Evolutionary conservation across 2,888 invertebrate species (phyloP).

Genomic region (Lathronympha strigana): DNA sequence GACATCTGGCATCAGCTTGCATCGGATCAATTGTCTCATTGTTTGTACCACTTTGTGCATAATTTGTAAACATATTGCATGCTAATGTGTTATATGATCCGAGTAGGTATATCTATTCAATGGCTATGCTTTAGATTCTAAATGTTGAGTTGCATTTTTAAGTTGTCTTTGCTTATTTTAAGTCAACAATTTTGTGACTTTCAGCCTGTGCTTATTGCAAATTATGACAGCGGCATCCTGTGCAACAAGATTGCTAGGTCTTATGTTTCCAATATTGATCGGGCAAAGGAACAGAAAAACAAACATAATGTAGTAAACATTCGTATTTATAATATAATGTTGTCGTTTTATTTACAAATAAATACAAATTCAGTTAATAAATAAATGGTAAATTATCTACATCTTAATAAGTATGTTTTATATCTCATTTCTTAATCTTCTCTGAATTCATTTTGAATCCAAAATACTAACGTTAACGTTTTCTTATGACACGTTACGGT

Average conservation of each 20-base stretch:
- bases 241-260: too few relatives aligned
- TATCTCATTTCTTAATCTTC: conserved; percentile 84
- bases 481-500: conserved; percentile 82
- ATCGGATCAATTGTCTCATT: conserved; percentile 22
- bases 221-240: too few relatives aligned
- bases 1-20: neutral
- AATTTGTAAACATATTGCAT: conserved; percentile 25
- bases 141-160: neutral
- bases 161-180: neutral
- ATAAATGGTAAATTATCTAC: conserved; percentile 85
- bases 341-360: conserved; percentile 84
- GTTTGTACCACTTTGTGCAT: conserved; percentile 22
- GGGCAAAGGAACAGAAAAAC: conserved; percentile 67
- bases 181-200: neutral
- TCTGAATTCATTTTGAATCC: conserved; percentile 78
- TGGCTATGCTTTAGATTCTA: conserved; percentile 1
- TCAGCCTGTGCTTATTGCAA: too few relatives aligned
- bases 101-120: neutral
- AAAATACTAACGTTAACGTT: conserved; percentile 83
- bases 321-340: conserved; percentile 84
- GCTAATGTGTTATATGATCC: conserved; percentile 19
- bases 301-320: conserved; percentile 82
- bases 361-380: conserved; percentile 85
- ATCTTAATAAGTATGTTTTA: conserved; percentile 83
- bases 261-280: conserved; percentile 17